Percentiles rank a stretch among this genome's conserved stretches.
Evolutionary conservation across 2,113 vertebrate species (phyloP).

Genomic region (Eptesicus fuscus): DNA sequence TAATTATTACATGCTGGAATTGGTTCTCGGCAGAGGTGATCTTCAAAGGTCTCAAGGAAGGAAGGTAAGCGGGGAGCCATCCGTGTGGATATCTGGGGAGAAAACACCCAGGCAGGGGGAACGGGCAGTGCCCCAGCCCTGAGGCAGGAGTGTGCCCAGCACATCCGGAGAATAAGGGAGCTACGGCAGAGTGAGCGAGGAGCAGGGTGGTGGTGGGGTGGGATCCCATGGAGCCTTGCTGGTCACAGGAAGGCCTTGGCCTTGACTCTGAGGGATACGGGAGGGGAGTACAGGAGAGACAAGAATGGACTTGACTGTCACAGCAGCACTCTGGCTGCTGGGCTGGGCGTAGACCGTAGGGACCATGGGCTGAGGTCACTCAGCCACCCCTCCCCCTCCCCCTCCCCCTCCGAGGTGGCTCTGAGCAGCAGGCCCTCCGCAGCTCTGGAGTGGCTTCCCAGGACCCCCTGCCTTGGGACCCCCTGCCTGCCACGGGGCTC

Average conservation of each 20-base stretch:
- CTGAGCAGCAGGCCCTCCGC: background rate
- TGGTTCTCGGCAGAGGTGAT: background rate
- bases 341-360: background rate
- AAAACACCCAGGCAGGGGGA: background rate
- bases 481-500: constrained; percentile 60
- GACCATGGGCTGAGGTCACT: background rate
- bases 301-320: background rate
- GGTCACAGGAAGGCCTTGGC: background rate
- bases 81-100: background rate
- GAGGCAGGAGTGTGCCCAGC: background rate
- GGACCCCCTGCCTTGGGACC: background rate
- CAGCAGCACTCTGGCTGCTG: background rate
- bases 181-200: background rate
- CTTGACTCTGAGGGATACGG: background rate
- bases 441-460: background rate
- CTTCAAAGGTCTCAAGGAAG: background rate
- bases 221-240: accelerated
- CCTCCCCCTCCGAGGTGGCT: background rate
- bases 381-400: background rate
- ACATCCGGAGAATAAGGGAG: background rate
- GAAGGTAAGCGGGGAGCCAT: background rate
- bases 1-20: too few species aligned
- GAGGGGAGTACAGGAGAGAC: background rate
- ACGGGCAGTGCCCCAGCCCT: background rate
- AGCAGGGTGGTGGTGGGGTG: background rate